These are phyloP conservation scores for Thera britannica DNA, from an alignment of 2,888 invertebrate genomes.

Conservation along the genomic window DNA sequence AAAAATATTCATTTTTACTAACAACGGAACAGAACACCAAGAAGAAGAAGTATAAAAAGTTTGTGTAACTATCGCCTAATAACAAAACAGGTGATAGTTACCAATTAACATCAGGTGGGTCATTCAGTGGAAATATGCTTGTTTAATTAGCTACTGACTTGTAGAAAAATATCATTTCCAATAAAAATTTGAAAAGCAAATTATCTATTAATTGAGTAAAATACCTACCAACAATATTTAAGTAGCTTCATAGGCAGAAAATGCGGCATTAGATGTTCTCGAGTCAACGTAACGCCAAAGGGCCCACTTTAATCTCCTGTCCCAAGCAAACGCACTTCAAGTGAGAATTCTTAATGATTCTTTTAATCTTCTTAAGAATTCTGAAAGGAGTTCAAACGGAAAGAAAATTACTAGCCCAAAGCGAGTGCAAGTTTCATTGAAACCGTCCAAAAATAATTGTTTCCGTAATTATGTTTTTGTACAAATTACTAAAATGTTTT, in stretches of 20 bases:
- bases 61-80: too few species aligned
- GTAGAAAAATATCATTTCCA: too few species aligned
- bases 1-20: too few species aligned
- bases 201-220: background rate
- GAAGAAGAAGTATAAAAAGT: too few species aligned
- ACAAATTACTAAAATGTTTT: conserved; percentile 2
- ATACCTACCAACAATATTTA: background rate
- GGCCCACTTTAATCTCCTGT: conserved; percentile 77
- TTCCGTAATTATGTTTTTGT: conserved; percentile 40
- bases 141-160: too few species aligned
- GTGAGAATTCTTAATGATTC: conserved; percentile 80
- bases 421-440: conserved; percentile 41
- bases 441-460: conserved; percentile 39
- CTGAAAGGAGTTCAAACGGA: conserved; percentile 70
- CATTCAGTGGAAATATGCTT: too few species aligned
- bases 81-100: too few species aligned
- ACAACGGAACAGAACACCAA: too few species aligned
- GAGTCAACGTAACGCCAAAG: conserved; percentile 51
- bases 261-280: conserved; percentile 32
- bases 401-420: conserved; percentile 52
- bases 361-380: conserved; percentile 80
- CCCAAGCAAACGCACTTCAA: conserved; percentile 62
- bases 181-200: too few species aligned
- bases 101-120: too few species aligned
- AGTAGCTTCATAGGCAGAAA: conserved; percentile 15